These are phyloP conservation scores for Paracentrotus lividus DNA, from an alignment of 53 echinoderm and acorn worm genomes.

Conservation along the genomic window DNA sequence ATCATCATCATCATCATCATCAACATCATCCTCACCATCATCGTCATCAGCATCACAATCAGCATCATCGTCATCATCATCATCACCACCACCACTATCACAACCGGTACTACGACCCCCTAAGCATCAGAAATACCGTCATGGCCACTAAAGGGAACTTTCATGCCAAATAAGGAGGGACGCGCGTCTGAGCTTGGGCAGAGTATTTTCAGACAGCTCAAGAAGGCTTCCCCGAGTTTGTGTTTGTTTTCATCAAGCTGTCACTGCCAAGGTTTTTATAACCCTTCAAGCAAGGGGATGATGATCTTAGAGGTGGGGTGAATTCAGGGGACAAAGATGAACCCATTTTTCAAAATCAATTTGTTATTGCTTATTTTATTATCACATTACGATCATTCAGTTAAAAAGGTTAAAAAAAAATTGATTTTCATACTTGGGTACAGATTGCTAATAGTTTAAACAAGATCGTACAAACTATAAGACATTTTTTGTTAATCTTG, in stretches of 20 bases:
- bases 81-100: not conserved
- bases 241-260: conserved; percentile 43
- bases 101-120: not conserved
- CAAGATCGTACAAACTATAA: no score
- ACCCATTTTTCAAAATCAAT: no score
- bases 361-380: no score
- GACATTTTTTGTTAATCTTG: no score
- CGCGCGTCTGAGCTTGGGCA: not conserved
- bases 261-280: conserved; percentile 24
- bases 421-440: no score
- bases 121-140: not conserved
- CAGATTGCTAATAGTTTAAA: no score
- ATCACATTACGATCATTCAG: no score
- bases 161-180: conserved; percentile 11
- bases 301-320: not conserved
- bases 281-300: not conserved
- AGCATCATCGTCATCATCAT: not conserved
- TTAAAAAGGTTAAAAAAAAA: no score
- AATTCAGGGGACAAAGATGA: not conserved
- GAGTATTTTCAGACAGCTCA: not conserved
- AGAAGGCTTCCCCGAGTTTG: conserved; percentile 14
- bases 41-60: not conserved
- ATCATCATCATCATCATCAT: not conserved
- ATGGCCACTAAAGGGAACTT: not conserved
- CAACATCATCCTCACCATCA: not conserved